Evolutionary conservation across 2,888 invertebrate genomes (phyloP), one percentile per base, ranked within the genome.

Genomic region (Pogonocherus hispidulus): DNA sequence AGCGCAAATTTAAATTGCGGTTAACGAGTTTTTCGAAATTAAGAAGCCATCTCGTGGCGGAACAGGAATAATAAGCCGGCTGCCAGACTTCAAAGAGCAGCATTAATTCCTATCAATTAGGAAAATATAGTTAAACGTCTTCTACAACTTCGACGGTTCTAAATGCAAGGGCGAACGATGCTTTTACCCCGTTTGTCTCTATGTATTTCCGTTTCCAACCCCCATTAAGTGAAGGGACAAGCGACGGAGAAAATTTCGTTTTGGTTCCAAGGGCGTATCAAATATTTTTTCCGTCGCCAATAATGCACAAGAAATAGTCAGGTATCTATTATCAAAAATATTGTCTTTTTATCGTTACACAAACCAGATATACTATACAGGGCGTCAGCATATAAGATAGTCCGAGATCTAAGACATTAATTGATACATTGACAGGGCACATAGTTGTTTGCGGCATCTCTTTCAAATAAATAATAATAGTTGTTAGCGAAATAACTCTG

Each of bases 1-100:
- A 81, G 80, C 80, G 78, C 83, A 82, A 83, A 82, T 83, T 83
- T 79, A 83, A 83, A 83, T 83, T 82, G 83, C 75, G 83, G 82
- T 82, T 84, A 84, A 84, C 83, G 79, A 83, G 82, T 84, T 84
- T 84, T 82, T 80, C 74, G 81, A 80, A 83, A 83, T 84, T 83
- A 82, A 81, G 83, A 82, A 84, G 83, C 84, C 78, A 84, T 84
- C 80, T 81, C 81, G 78, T 68, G 75, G 76, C 79, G 82, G 81
- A 84, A 82, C 80, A 79, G 76, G 81, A 83, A 82, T 83, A 83
- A 82, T 81, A 79, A 80, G 80, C 76, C 75, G 73, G 78, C 78
- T 77, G 72, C 76, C 76, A 76, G 66, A 82, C 81, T 80, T 82
- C 82, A 84, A 84, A 83, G 83, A 80, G 77, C 79, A 80, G 78